These are phyloP conservation scores for Drosophila affinis DNA, from an alignment of 2,888 invertebrate genomes.

Conservation along the genomic window DNA sequence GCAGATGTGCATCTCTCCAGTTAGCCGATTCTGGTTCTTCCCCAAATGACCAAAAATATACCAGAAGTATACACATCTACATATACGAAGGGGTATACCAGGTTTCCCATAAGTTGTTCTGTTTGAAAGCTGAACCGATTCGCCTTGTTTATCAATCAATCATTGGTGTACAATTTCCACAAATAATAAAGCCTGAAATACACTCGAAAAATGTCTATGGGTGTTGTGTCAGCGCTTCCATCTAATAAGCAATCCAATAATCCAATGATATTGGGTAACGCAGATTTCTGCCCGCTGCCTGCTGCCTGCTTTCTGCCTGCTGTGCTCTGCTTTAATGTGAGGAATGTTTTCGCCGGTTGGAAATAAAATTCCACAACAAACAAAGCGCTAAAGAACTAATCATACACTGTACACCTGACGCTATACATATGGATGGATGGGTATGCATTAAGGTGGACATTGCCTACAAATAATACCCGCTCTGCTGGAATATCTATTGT, in stretches of 20 bases:
- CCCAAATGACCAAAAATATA: slow-evolving; percentile 42
- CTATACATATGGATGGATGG: slow-evolving; percentile 42
- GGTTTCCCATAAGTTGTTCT: slow-evolving; percentile 23
- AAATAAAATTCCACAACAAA: slow-evolving; percentile 51
- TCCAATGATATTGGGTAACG: slow-evolving; percentile 34
- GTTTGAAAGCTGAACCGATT: slow-evolving; percentile 9
- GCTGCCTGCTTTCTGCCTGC: neutral
- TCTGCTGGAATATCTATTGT: neutral
- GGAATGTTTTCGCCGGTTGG: slow-evolving; percentile 35
- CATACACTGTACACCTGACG: slow-evolving; percentile 74
- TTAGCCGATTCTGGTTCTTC: slow-evolving; percentile 38
- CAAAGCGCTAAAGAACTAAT: slow-evolving; percentile 55
- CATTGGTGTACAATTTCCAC: slow-evolving; percentile 14
- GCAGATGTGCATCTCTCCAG: slow-evolving; percentile 31
- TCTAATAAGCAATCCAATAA: slow-evolving; percentile 13
- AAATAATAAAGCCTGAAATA: neutral
- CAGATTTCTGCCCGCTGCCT: neutral
- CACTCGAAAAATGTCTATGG: slow-evolving; percentile 7
- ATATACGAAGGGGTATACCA: neutral
- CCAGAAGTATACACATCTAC: no score
- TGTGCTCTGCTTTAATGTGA: slow-evolving; percentile 3
- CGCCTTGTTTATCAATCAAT: slow-evolving; percentile 7
- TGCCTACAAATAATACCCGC: slow-evolving; percentile 4
- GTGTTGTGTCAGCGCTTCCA: slow-evolving; percentile 4
- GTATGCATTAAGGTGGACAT: slow-evolving; percentile 26